Base-by-base conservation (phyloP, 2,797 vertebrate species). In the Allobates femoralis region DNA sequence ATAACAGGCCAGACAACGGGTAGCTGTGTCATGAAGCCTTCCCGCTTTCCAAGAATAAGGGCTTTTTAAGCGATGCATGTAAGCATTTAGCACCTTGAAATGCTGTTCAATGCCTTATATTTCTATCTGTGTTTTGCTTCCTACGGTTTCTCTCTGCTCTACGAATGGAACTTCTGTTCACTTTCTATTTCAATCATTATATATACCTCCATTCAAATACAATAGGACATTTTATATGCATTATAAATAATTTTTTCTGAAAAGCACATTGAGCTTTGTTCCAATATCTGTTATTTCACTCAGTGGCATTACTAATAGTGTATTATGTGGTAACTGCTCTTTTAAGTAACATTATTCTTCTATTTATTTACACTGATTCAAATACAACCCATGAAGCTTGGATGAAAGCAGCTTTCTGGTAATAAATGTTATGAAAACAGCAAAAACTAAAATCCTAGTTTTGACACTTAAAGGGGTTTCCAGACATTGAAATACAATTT, bases 21-120 rank as follows among this genome's bases (percentile, higher is more conserved):
- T n/a, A 50, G 11, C 71, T 69, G 67, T 69, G 67, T 69, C 67
- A 69, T 37, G 10, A 69, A 41, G 67, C 67, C 67, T 23, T 41
- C 67, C 67, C 21, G 19, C 67, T 50, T 74, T 74, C 34, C n/a
- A 23, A 28, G 71, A 74, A 74, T 26, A 21, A 26, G 11, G 12
- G 71, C 71, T 74, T 74, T n/a, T 74, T 50, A 74, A 46, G 37
- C 69, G 7, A 50, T 26, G n/a, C 41, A 46, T 74, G 71, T 74
- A 74, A 50, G 71, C 23, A 23, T 74, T 74, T 74, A 26, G 11
- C 46, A 50, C 23, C 37, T n/a, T 14, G 3, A 73, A 73, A 46
- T 46, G 8, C 5, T 26, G 12, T 74, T 50, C 5, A 71, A n/a
- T 71, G 67, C 71, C 6, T 46, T 74, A 46, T 74, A 50, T 74